Percentiles rank a stretch among this genome's conserved stretches.
Conservation (phyloP, 2,888 invertebrate species). For the Ormyrus rosae region DNA sequence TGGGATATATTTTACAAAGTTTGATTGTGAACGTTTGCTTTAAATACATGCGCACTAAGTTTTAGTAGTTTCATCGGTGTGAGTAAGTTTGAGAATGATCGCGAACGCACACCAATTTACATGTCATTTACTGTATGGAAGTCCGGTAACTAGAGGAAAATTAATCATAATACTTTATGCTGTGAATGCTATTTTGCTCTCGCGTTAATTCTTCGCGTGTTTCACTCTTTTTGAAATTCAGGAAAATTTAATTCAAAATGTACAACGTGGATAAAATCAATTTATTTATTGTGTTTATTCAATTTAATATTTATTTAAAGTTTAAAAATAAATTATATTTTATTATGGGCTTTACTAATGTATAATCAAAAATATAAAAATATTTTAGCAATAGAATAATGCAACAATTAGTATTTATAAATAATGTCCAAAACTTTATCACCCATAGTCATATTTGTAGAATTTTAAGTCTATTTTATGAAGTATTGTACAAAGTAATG, state of each 20-base stretch:
- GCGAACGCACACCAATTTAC: constrained; percentile 5
- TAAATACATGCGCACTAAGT: neutral
- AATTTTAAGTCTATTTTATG: neutral
- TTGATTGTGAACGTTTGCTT: neutral
- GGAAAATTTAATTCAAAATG: too few relatives aligned
- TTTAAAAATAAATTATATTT: too few relatives aligned
- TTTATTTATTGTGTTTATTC: too few relatives aligned
- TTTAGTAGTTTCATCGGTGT: neutral
- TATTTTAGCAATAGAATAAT: too few relatives aligned
- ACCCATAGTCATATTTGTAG: neutral
- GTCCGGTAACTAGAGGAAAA: neutral
- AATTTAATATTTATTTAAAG: neutral
- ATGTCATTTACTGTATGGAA: constrained; percentile 7
- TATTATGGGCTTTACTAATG: too few relatives aligned
- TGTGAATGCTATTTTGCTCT: neutral
- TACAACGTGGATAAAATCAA: too few relatives aligned
- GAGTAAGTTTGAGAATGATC: neutral
- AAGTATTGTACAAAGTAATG: too few relatives aligned
- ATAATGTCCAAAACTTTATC: too few relatives aligned
- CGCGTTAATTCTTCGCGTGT: neutral
- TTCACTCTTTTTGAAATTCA: neutral
- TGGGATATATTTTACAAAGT: neutral
- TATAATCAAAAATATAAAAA: too few relatives aligned
- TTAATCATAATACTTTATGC: constrained; percentile 3
- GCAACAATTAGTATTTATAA: too few relatives aligned